These are phyloP conservation scores for Tauraco erythrolophus DNA, from an alignment of 2,113 vertebrate species.

Conservation along the genomic window DNA sequence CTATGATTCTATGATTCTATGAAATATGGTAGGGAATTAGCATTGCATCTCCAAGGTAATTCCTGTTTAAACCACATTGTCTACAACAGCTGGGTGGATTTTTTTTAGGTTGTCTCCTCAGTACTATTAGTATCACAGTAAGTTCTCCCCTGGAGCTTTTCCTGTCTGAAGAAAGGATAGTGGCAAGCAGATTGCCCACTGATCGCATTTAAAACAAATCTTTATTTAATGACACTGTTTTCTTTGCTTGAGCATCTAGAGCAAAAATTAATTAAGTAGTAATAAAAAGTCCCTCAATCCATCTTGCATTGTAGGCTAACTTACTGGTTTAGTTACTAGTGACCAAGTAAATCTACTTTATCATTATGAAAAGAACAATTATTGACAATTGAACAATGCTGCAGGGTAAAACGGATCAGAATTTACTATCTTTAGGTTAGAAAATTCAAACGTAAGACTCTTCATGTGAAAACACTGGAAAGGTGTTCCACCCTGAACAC, in stretches of 20 bases:
- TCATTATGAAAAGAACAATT: neutral
- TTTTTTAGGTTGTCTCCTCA: neutral
- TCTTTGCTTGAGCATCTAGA: slow-evolving; percentile 22
- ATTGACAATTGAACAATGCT: neutral
- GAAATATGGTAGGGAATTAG: neutral
- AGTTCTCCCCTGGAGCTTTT: slow-evolving; percentile 28
- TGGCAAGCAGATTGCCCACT: neutral
- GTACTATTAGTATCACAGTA: neutral
- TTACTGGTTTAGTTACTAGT: neutral
- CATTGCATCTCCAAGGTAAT: neutral
- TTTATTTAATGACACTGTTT: slow-evolving; percentile 54
- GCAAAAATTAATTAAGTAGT: slow-evolving; percentile 38
- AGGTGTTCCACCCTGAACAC: neutral
- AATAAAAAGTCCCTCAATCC: slow-evolving; percentile 7
- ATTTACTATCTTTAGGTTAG: neutral
- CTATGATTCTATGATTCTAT: too few relatives aligned
- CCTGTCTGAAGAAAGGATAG: neutral
- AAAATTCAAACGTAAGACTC: neutral
- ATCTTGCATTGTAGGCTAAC: neutral
- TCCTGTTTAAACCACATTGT: neutral
- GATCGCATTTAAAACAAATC: slow-evolving; percentile 1
- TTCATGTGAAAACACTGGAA: neutral
- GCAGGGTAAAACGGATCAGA: neutral
- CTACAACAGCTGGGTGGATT: neutral
- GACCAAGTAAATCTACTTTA: neutral